Evolutionary conservation across 2,113 vertebrate species (phyloP).

Genomic region (Indri indri): DNA sequence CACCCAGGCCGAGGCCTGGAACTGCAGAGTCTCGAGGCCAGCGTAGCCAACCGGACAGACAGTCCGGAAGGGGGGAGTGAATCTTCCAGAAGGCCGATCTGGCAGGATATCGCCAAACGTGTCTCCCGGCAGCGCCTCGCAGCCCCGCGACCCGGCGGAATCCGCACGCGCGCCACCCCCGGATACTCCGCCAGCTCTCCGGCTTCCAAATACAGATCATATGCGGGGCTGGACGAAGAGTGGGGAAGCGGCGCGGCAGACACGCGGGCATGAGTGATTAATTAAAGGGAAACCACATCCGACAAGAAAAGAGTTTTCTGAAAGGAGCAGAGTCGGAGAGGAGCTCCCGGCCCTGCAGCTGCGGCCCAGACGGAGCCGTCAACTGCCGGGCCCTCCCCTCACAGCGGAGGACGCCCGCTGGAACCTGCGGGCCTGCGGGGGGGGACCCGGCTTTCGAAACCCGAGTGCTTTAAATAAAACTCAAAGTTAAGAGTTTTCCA

Average conservation of each 20-base stretch:
- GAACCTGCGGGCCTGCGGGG: not conserved
- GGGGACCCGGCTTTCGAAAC: not conserved
- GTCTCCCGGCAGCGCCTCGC: not conserved
- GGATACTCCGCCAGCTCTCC: not conserved
- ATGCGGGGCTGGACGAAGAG: slow-evolving; percentile 41
- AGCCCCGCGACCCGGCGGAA: accelerated
- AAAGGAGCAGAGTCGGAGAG: slow-evolving; percentile 58
- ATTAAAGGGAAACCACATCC: slow-evolving; percentile 87
- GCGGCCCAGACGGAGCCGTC: slow-evolving; percentile 79
- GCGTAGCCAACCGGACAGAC: not conserved
- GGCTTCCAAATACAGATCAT: slow-evolving; percentile 72
- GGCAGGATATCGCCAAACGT: not conserved
- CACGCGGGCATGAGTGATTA: slow-evolving; percentile 83
- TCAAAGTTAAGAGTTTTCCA: not conserved
- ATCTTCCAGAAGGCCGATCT: not conserved
- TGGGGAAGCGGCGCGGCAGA: slow-evolving; percentile 61
- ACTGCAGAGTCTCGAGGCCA: not conserved
- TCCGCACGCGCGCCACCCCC: not conserved
- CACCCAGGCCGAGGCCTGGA: slow-evolving; percentile 61
- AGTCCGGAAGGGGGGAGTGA: not conserved
- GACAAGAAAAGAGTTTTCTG: slow-evolving; percentile 81
- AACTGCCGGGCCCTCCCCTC: not conserved
- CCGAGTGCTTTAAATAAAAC: not conserved
- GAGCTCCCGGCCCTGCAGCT: slow-evolving; percentile 77
- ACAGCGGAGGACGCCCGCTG: not conserved